phyloP scores from a whole-genome alignment of 2,888 invertebrate species.

The Dorcus hopei region DNA sequence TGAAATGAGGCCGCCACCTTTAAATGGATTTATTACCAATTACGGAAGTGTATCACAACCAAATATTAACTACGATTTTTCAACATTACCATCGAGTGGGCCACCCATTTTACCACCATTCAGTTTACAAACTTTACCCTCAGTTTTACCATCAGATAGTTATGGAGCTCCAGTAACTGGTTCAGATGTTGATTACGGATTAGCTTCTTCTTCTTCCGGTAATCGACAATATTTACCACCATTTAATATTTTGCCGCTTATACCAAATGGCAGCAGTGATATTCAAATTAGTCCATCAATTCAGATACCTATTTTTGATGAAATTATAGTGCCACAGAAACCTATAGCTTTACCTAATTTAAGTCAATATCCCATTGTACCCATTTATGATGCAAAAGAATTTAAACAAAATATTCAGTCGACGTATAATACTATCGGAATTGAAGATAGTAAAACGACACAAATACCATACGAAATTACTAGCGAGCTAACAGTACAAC shows the following conservation, averaged over 20 bases:
- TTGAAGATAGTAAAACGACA: too few species aligned
- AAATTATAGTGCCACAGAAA: slow-evolving; percentile 10
- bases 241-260: slow-evolving; percentile 32
- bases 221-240: slow-evolving; percentile 33
- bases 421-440: too few species aligned
- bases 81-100: slow-evolving; percentile 5
- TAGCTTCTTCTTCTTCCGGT: slow-evolving; percentile 19
- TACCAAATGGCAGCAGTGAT: slow-evolving; percentile 29
- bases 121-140: slow-evolving; percentile 7
- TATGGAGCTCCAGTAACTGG: slow-evolving; percentile 46
- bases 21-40: slow-evolving; percentile 25
- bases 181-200: slow-evolving; percentile 30
- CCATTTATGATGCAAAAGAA: slow-evolving; percentile 61
- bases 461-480: too few species aligned
- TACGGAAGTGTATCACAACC: slow-evolving; percentile 1
- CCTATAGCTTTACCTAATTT: slow-evolving; percentile 64
- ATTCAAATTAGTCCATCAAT: slow-evolving; percentile 14
- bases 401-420: slow-evolving; percentile 39
- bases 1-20: slow-evolving; percentile 24
- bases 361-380: slow-evolving; percentile 48
- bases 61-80: background rate
- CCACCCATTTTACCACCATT: slow-evolving; percentile 7
- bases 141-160: slow-evolving; percentile 24
- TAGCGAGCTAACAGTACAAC: too few species aligned
- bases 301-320: slow-evolving; percentile 16